phyloP scores from a whole-genome alignment of 2,888 invertebrate genomes.

The Spisula solida region DNA sequence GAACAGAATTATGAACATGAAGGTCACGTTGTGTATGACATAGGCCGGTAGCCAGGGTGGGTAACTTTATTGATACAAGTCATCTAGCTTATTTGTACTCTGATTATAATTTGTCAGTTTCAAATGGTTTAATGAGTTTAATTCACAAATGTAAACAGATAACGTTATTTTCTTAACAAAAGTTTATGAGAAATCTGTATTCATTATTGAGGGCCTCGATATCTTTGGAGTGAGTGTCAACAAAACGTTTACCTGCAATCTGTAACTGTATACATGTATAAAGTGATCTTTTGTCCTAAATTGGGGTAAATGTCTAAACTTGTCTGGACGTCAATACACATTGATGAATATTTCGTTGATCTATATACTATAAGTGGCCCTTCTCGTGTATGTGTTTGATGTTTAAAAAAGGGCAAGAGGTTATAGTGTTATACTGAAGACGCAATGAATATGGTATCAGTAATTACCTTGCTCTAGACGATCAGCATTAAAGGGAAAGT shows the following conservation, averaged over 20 bases:
- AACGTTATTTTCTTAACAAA: conserved; percentile 22
- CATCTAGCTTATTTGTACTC: conserved; percentile 47
- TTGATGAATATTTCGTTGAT: neutral
- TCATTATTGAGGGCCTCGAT: conserved; percentile 1
- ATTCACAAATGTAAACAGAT: conserved; percentile 49
- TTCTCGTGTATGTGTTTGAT: no score
- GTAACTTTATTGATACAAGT: conserved; percentile 37
- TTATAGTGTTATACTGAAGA: no score
- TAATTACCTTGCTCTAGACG: no score
- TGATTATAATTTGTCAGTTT: conserved; percentile 53
- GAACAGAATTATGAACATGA: neutral
- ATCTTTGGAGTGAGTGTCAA: conserved; percentile 20
- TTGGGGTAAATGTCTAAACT: neutral
- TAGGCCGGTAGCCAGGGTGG: conserved; percentile 46
- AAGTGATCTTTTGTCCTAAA: neutral
- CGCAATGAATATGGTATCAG: no score
- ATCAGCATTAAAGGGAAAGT: no score
- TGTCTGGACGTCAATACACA: neutral
- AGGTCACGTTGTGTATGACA: neutral
- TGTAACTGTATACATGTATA: neutral
- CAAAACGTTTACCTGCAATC: conserved; percentile 8
- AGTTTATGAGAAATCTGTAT: conserved; percentile 2
- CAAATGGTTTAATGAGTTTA: conserved; percentile 47
- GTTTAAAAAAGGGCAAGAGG: no score
- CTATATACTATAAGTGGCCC: no score